phyloP scores from a whole-genome alignment of 2,888 invertebrate genomes.

The Coronaproctus castanopsis region DNA sequence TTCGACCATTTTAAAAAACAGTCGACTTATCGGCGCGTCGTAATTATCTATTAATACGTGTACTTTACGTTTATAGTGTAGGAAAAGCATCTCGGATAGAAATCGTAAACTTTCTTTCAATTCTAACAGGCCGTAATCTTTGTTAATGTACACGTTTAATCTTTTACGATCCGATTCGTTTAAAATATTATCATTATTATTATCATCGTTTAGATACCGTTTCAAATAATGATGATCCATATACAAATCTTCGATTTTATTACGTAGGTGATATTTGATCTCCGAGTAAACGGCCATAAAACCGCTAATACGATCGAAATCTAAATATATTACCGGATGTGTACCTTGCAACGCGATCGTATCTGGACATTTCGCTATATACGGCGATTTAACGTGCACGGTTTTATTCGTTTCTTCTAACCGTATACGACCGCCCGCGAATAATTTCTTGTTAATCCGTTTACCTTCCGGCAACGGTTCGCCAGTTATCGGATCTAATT shows the following conservation, averaged over 20 bases:
- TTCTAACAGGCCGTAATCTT: not conserved
- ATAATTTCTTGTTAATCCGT: not conserved
- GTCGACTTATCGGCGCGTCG: not conserved
- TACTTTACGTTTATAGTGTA: not conserved
- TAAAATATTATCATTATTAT: not conserved
- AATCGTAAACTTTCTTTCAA: not conserved
- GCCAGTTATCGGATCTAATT: not conserved
- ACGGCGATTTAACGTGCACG: not conserved
- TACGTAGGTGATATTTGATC: not conserved
- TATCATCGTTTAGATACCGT: not conserved
- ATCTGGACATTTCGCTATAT: not conserved
- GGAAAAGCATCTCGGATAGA: not conserved
- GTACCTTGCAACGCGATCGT: not conserved
- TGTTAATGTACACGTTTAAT: not conserved
- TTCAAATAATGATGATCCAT: not conserved
- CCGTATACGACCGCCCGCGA: not conserved
- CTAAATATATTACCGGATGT: not conserved
- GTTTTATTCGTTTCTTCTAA: not conserved
- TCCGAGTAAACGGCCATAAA: not conserved
- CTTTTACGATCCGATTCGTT: not conserved
- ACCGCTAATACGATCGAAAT: not conserved
- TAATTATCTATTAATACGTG: not conserved
- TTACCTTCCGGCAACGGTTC: not conserved
- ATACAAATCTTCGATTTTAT: not conserved
- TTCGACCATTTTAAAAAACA: not conserved